Base-by-base conservation (phyloP, 2,797 vertebrate genomes). In the Sardinella longiceps region DNA sequence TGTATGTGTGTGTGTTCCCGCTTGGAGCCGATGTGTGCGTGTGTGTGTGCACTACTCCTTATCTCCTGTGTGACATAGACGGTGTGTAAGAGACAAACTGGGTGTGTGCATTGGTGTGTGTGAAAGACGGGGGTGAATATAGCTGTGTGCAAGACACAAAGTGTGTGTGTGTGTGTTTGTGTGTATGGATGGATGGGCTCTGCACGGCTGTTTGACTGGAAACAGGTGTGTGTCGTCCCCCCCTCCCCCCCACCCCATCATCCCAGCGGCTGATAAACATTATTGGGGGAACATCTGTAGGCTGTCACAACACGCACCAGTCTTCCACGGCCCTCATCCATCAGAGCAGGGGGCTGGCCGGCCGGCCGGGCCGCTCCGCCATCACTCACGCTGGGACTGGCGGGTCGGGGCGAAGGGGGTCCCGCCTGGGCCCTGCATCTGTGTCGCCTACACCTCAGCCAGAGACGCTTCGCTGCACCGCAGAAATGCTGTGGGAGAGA, bases 271-370 rank as follows among this genome's bases (percentile, higher is more conserved):
- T 90, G 92, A 95, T 95, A 95, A 95, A 96, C 95, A 95, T 95
- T 95, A 95, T 96, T 94, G 93, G 91, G 91, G 94, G 94, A 95
- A 96, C 95, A 96, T 95, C 95, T 95, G 95, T 95, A 94, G 92
- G 94, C 92, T 95, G 95, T 95, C 95, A 95, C 95, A 95, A 95
- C 94, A 93, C 86, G 9, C 89, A 88, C 88, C 85, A 80, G 91
- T 90, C 84, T 85, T 90, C 84, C 56, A 37, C 89, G 87, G 82
- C 84, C 82, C 86, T 87, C 86, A 96, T 96, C 94, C 91, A 95
- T 95, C 95, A 95, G 93, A 90, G 89, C 80, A 81, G 89, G 87
- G 89, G 86, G 87, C 88, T 63, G 82, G 88, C 85, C 88, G 88
- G 89, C 82, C 30, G 18, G 84, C 85, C 82, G 84, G 80, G 81